Conservation (phyloP, 53 echinoderm and acorn worm genomes). For the Holothuria scabra region DNA sequence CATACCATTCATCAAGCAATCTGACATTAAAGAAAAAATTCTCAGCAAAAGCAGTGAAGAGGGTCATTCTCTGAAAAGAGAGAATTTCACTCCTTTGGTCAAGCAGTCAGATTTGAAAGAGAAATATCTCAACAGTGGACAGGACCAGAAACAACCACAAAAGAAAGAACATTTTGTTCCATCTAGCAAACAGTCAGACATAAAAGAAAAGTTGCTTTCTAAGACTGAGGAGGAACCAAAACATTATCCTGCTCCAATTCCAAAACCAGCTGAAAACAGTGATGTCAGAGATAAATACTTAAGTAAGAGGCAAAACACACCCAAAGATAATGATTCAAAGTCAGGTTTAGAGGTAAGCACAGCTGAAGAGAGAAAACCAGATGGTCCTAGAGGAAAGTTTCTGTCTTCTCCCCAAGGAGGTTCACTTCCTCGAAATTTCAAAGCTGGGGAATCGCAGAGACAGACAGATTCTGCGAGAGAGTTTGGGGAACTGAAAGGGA, state of each 20-base stretch:
- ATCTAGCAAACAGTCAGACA: conserved; percentile 14
- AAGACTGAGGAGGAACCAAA: background rate
- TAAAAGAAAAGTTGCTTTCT: conserved; percentile 24
- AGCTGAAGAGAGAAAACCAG: background rate
- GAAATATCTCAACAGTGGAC: conserved; percentile 11
- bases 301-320: background rate
- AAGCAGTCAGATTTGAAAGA: conserved; percentile 36
- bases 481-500: background rate
- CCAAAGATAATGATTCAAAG: background rate
- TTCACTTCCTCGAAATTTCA: conserved; percentile 67
- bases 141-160: background rate
- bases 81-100: background rate
- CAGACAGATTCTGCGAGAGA: background rate
- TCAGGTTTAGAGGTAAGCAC: background rate
- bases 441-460: conserved; percentile 33
- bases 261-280: too few relatives aligned
- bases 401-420: conserved; percentile 35
- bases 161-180: conserved; percentile 16
- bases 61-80: conserved; percentile 16
- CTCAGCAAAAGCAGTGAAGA: conserved; percentile 25
- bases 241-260: too few relatives aligned
- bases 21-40: conserved; percentile 40
- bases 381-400: conserved; percentile 1
- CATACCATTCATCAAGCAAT: conserved; percentile 5
- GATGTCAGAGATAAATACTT: background rate